Evolutionary conservation across 1,140 invertebrate species (phyloP).

Genomic region (Cylas formicarius): DNA sequence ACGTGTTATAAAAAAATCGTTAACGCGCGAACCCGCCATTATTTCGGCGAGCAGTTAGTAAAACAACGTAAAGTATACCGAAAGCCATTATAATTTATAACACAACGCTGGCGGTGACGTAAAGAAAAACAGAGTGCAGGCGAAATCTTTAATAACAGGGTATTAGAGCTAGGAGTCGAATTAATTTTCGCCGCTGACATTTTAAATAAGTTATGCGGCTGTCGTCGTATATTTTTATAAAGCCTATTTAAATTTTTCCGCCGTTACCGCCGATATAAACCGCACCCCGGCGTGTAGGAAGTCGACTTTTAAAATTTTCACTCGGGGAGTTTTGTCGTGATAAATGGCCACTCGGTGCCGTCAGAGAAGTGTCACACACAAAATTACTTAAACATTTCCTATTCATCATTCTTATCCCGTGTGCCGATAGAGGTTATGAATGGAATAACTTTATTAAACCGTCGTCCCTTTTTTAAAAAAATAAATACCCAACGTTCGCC

Average conservation of each 20-base stretch:
- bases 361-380: conserved; percentile 35
- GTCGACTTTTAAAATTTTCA: conserved; percentile 21
- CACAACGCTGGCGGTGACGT: conserved; percentile 32
- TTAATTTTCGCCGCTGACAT: conserved; percentile 40
- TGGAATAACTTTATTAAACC: too few species aligned
- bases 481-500: too few species aligned
- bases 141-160: conserved; percentile 33
- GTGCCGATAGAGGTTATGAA: too few species aligned
- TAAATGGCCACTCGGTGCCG: conserved; percentile 36
- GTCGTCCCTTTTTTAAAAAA: too few species aligned
- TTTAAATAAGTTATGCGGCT: conserved; percentile 41
- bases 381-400: conserved; percentile 10
- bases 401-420: too few species aligned
- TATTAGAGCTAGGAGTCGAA: conserved; percentile 36
- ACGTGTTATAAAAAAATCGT: too few species aligned
- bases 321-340: conserved; percentile 24
- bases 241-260: conserved; percentile 36
- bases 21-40: too few species aligned
- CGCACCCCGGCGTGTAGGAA: conserved; percentile 18
- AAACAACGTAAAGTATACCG: too few species aligned
- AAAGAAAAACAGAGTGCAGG: conserved; percentile 28
- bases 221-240: conserved; percentile 41
- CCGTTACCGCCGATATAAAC: conserved; percentile 25
- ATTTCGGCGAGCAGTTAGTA: too few species aligned
- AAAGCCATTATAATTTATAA: conserved; percentile 35